A percentile compares a stretch with the other conserved stretches of the same genome.
phyloP scores from a whole-genome alignment of 2,113 vertebrate species.

The Colaptes auratus region DNA sequence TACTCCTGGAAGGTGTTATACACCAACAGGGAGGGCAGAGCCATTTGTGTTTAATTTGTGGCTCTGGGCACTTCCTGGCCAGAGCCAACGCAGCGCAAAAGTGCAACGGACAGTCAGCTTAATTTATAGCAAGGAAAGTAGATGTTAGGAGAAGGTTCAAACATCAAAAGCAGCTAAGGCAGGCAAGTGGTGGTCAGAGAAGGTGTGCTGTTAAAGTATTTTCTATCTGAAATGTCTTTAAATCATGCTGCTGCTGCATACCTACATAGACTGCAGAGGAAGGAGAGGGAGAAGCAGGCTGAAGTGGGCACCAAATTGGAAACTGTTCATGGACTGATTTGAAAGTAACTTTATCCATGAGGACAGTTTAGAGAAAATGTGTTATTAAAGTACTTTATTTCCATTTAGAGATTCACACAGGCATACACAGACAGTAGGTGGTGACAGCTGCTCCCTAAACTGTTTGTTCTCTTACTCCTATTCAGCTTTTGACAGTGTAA shows the following conservation, averaged over 20 bases:
- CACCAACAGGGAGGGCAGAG: neutral
- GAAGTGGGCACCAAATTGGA: constrained; percentile 33
- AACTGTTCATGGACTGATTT: constrained; percentile 60
- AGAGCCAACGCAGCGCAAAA: neutral
- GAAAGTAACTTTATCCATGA: constrained; percentile 55
- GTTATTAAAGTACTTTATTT: constrained; percentile 74
- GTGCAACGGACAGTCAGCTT: neutral
- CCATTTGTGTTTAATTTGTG: neutral
- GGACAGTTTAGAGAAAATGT: constrained; percentile 63
- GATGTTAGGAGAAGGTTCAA: neutral
- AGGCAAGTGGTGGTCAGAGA: neutral
- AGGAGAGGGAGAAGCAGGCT: constrained; percentile 5
- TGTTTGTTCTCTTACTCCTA: constrained; percentile 73
- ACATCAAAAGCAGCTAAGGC: neutral
- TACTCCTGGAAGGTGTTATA: neutral
- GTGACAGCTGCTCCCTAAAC: constrained; percentile 65
- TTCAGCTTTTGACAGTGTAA: constrained; percentile 56
- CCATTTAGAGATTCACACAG: constrained; percentile 70
- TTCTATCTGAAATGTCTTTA: constrained; percentile 14
- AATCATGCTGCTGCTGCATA: constrained; percentile 18
- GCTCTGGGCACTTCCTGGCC: neutral
- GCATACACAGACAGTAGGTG: constrained; percentile 69
- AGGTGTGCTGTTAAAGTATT: neutral
- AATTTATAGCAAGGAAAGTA: constrained; percentile 6
- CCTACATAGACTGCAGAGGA: neutral